Conservation (phyloP, 2,797 vertebrate genomes). For the Chaunax sp. region DNA sequence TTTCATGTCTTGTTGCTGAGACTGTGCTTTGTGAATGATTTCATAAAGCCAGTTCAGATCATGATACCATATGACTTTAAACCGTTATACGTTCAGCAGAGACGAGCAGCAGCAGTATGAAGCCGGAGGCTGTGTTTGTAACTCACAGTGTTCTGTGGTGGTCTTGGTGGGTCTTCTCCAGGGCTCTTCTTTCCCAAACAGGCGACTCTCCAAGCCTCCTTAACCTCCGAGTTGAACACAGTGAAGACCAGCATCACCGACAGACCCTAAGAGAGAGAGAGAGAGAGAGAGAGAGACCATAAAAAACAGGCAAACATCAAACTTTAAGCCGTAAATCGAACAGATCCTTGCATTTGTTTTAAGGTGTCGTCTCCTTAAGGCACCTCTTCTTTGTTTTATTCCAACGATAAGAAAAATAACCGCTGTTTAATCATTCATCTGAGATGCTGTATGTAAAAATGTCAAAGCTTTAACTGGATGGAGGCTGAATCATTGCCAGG, state of each 20-base stretch:
- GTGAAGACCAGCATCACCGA: conserved; percentile 92
- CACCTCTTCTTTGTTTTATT: too few relatives aligned
- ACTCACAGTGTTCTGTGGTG: conserved; percentile 85
- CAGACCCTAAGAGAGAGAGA: conserved; percentile 84
- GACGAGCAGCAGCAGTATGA: background rate
- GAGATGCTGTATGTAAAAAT: too few relatives aligned
- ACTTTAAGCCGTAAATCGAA: background rate
- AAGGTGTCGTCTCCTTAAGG: too few relatives aligned
- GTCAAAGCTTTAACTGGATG: background rate
- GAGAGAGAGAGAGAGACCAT: background rate
- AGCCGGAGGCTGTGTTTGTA: background rate
- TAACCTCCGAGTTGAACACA: conserved; percentile 91
- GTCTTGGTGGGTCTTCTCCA: conserved; percentile 86
- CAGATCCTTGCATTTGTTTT: background rate
- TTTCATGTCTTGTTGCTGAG: background rate
- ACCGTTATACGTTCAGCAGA: background rate
- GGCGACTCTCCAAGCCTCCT: conserved; percentile 91
- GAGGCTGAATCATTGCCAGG: background rate
- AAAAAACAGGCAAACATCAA: background rate
- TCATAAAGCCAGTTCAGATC: background rate
- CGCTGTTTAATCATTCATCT: too few relatives aligned
- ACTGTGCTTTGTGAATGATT: background rate
- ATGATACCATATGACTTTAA: background rate
- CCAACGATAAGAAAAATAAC: too few relatives aligned
- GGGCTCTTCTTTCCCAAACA: conserved; percentile 92